These are phyloP conservation scores for Chirona hameri DNA, from an alignment of 2,888 invertebrate genomes.

Conservation along the genomic window DNA sequence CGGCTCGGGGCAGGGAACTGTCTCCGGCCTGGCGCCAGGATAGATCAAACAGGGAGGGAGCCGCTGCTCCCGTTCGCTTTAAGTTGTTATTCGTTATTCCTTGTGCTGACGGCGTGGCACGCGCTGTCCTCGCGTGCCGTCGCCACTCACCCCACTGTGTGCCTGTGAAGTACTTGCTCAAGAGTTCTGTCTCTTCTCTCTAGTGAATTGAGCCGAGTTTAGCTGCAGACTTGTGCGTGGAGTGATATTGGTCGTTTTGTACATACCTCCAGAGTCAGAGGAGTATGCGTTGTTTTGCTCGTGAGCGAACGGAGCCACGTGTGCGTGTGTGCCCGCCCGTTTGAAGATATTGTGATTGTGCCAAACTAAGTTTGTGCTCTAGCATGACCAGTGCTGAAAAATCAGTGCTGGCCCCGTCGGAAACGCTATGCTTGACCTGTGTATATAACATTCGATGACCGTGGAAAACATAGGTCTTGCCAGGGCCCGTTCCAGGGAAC, in stretches of 20 bases:
- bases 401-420: no score
- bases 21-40: background rate
- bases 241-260: background rate
- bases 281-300: background rate
- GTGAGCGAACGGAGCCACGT: background rate
- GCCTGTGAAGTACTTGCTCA: conserved; percentile 11
- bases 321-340: background rate
- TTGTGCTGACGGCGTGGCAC: background rate
- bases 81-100: conserved; percentile 28
- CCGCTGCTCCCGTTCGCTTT: background rate
- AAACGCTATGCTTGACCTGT: background rate
- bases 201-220: background rate
- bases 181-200: background rate
- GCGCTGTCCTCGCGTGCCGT: background rate
- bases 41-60: background rate
- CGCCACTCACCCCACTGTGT: background rate
- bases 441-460: background rate
- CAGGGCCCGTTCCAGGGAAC: background rate
- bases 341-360: background rate
- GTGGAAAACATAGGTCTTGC: no score
- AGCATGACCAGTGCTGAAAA: background rate
- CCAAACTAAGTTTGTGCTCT: background rate
- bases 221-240: background rate
- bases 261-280: background rate
- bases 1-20: no score